Evolutionary conservation across 2,888 invertebrate species (phyloP).

Genomic region (Perizoma affinitatum): DNA sequence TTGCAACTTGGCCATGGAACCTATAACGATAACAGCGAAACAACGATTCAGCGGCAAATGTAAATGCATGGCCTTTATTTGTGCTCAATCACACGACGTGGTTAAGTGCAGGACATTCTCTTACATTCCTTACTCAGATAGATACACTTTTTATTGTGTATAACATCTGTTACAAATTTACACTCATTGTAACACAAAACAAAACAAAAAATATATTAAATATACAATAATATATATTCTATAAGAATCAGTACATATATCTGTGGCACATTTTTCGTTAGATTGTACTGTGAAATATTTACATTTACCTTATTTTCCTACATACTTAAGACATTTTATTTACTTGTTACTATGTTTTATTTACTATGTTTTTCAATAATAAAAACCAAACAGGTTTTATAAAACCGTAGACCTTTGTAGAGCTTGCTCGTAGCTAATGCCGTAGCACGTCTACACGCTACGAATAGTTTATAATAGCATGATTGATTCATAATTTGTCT

Average conservation of each 20-base stretch:
- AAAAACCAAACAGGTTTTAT: background rate
- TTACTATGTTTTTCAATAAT: too few species aligned
- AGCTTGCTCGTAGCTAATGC: conserved; percentile 16
- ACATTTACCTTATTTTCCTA: too few species aligned
- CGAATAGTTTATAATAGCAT: background rate
- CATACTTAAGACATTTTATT: too few species aligned
- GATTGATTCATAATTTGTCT: background rate
- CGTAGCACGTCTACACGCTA: conserved; percentile 25
- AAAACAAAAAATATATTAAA: too few species aligned
- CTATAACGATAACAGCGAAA: conserved; percentile 80
- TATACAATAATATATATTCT: too few species aligned
- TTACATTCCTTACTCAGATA: conserved; percentile 19
- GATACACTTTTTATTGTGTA: too few species aligned
- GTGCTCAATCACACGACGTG: conserved; percentile 58
- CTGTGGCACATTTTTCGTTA: too few species aligned
- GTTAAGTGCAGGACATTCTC: conserved; percentile 31
- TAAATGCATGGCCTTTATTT: conserved; percentile 75
- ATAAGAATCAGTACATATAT: too few species aligned
- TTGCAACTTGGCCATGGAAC: conserved; percentile 83
- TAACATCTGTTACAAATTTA: too few species aligned
- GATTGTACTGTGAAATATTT: too few species aligned
- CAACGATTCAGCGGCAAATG: conserved; percentile 69
- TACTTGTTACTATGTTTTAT: too few species aligned
- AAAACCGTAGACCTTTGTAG: conserved; percentile 15
- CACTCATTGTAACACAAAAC: too few species aligned